These are phyloP conservation scores for Vireo altiloquus DNA, from an alignment of 2,113 vertebrate species.

Conservation along the genomic window DNA sequence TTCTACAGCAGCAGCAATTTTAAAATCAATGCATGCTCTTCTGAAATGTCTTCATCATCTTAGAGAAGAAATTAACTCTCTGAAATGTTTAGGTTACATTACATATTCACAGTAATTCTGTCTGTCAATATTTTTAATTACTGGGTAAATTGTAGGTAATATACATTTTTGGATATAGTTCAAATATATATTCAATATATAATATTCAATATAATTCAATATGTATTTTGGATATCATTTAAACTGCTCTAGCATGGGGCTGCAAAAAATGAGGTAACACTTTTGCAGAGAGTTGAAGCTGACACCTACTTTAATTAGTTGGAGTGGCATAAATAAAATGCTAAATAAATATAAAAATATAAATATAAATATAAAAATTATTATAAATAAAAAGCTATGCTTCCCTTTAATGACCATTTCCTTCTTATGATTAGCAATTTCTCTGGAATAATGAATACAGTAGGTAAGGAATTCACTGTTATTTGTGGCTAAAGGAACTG, in stretches of 20 bases:
- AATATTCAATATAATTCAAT: no score
- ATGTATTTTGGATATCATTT: no score
- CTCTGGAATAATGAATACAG: not conserved
- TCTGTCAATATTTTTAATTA: not conserved
- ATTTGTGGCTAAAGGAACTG: not conserved
- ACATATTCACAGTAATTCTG: not conserved
- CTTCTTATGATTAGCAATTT: not conserved
- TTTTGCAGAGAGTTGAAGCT: not conserved
- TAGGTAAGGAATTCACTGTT: not conserved
- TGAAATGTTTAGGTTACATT: not conserved
- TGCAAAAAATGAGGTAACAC: not conserved
- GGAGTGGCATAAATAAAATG: not conserved
- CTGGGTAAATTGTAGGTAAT: not conserved
- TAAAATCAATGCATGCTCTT: not conserved
- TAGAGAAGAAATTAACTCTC: not conserved
- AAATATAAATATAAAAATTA: no score
- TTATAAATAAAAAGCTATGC: not conserved
- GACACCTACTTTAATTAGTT: not conserved
- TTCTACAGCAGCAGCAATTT: not conserved
- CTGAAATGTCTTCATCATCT: not conserved
- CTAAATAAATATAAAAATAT: no score
- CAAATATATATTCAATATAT: no score
- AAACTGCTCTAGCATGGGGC: not conserved
- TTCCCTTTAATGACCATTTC: not conserved
- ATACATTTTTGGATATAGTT: not conserved